phyloP scores from a whole-genome alignment of 2,797 vertebrate species.

The Orientallactaga sibirica region DNA sequence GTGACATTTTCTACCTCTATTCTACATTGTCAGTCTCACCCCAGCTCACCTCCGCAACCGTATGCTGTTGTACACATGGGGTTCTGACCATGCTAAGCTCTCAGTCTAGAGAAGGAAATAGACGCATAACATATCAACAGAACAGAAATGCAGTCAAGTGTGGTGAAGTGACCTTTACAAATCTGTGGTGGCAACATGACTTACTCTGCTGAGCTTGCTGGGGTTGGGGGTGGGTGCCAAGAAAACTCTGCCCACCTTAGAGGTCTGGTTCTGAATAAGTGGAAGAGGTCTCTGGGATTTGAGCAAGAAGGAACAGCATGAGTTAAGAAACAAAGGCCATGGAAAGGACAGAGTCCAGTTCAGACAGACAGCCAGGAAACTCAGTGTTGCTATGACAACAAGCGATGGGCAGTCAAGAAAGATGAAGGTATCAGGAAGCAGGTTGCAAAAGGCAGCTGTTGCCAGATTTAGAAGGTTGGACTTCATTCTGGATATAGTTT shows the following conservation, averaged over 20 bases:
- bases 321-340: neutral
- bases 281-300: neutral
- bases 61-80: neutral
- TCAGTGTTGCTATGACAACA: conserved; percentile 25
- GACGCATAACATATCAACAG: neutral
- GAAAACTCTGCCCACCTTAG: neutral
- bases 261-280: neutral
- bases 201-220: neutral
- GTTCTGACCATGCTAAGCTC: neutral
- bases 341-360: neutral
- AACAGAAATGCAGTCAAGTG: neutral
- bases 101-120: neutral
- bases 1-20: neutral
- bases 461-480: neutral
- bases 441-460: neutral
- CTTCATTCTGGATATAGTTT: conserved; percentile 31
- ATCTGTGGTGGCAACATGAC: neutral
- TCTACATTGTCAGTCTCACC: neutral
- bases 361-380: neutral
- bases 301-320: neutral
- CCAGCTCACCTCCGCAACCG: neutral
- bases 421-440: neutral
- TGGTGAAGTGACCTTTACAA: neutral
- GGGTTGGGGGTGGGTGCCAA: neutral
- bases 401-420: neutral